Base-by-base conservation (phyloP, 2,797 vertebrate genomes). In the Crocidura indochinensis region DNA sequence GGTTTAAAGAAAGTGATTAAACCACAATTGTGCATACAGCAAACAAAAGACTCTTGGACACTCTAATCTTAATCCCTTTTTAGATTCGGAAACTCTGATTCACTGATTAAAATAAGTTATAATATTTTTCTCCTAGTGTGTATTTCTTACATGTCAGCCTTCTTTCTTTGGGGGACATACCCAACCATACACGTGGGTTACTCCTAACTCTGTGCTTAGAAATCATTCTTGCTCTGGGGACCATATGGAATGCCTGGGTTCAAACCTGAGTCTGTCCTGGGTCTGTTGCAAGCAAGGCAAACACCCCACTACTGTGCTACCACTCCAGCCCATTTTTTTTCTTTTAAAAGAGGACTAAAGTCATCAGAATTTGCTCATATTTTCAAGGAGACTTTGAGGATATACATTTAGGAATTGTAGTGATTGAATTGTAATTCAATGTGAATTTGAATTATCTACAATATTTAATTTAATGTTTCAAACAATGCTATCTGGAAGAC, bases 1-100 rank as follows among this genome's bases (percentile, higher is more conserved):
- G 6, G 38, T 76, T 86, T 72, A 94, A 91, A 94, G 46, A 82
- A 77, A 81, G 31, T 83, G 68, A 72, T 90, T 69, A 94, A 87
- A 94, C 12, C 83, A 85, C 26, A 81, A 44, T 46, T 31, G 62
- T 14, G 27, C 51, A 87, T 9, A 74, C 0, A 77, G 17, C 17
- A 72, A 93, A 9, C 38, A 65, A 22, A 77, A 3, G 38, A 67
- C 46, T 4, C 73, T 82, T 75, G 44, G 22, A 62, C 62, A 77
- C 62, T 86, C 64, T 6, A 88, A 1, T 73, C 49, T 86, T 75
- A 76, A 29, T 2, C 38, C 78, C 6, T 80, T 46, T 90, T 84
- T 67, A 88, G 26, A 38, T 78, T 77, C 8, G 11, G 75, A 69
- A 29, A 0, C 27, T 88, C 12, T 71, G 51, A 19, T 22, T 51